Evolutionary conservation across 2,797 vertebrate species (phyloP), one percentile per base, ranked within the genome.

Genomic region (Pangasius sanitwongsei): DNA sequence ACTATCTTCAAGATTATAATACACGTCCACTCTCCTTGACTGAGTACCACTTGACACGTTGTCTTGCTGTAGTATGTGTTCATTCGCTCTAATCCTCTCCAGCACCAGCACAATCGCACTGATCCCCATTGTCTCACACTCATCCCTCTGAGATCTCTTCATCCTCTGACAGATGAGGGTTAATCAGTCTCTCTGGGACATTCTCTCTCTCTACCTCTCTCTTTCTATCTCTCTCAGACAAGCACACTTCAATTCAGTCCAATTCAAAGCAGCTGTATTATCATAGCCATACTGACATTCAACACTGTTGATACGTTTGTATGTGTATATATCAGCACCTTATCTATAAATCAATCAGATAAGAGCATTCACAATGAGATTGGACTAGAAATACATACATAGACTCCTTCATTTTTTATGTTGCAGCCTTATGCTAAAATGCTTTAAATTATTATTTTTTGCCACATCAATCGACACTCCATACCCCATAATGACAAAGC

Each of bases 171-270:
- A 98, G 98, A 96, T 94, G 90, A 93, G 94, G 94, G 95, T 97
- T 99, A 99, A 99, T 99, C 98, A 99, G 98, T 99, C 98, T 99
- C 98, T 96, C 95, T 98, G 98, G 98, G 98, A 99, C 86, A 63
- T 72, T 87, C 86, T 57, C 28, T 61, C 78, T 83, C 83, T 78
- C 34, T 70, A 86, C 83, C 48, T 53, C 57, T 50, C 77, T 70
- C 61, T 59, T 41, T 44, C 77, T 41, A 41, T 67, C 74, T 75
- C 70, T 87, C 70, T 72, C 85, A 59, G 44, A 44, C 6, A 44
- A 7, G 44, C 44, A 44, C 6, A 44, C 77, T 83, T 87, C 88
- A 86, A 41, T 89, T 86, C 72, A 50, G 63, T 48, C 31, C 55
- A 75, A 31, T 86, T 70, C 63, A 67, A 57, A 57, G 37, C 67